A percentile compares a stretch with the other conserved stretches of the same genome.
Conservation (phyloP, 2,888 invertebrate genomes). For the Daptonema setosum region DNA sequence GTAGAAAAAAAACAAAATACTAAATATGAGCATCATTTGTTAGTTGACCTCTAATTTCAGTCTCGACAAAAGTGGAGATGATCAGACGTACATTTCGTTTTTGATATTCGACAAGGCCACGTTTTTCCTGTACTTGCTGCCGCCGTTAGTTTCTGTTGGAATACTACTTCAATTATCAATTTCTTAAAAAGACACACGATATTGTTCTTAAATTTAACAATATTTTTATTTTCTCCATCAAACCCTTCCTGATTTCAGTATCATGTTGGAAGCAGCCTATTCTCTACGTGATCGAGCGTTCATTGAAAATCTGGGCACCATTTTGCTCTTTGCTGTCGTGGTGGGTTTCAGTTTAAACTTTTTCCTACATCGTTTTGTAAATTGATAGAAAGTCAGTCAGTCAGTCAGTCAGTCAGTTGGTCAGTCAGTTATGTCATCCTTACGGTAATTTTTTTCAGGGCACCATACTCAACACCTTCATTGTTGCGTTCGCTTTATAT, state of each 20-base stretch:
- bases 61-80: background rate
- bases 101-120: slow-evolving; percentile 29
- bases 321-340: slow-evolving; percentile 36
- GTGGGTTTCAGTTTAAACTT: slow-evolving; percentile 24
- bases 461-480: slow-evolving; percentile 25
- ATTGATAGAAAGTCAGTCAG: background rate
- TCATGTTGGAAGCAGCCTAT: slow-evolving; percentile 37
- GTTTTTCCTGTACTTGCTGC: slow-evolving; percentile 36
- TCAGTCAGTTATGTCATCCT: background rate
- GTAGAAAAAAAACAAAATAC: no score
- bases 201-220: background rate
- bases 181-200: background rate
- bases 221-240: background rate
- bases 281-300: slow-evolving; percentile 37
- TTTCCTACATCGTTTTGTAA: background rate
- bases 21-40: no score
- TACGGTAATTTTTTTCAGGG: slow-evolving; percentile 14
- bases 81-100: slow-evolving; percentile 8
- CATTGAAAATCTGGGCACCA: slow-evolving; percentile 36
- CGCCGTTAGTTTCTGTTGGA: slow-evolving; percentile 29
- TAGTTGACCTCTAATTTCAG: background rate
- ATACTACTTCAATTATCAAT: background rate
- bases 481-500: slow-evolving; percentile 17
- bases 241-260: slow-evolving; percentile 10
- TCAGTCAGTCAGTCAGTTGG: no score